Percentiles rank a stretch among this genome's conserved stretches.
phyloP scores from a whole-genome alignment of 2,888 invertebrate genomes.

The Tiphia femorata region DNA sequence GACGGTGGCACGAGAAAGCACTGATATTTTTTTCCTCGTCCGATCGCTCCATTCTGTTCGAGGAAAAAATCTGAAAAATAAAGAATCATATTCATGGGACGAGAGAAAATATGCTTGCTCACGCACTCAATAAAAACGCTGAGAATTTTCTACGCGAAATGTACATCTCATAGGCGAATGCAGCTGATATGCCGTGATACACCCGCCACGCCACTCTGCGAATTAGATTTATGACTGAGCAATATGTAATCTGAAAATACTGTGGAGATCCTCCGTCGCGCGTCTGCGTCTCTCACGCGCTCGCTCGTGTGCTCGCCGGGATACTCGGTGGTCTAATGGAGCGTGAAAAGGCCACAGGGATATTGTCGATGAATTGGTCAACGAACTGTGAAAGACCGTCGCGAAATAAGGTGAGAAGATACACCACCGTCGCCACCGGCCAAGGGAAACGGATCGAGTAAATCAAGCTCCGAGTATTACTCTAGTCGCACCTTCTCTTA shows the following conservation, averaged over 20 bases:
- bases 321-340: slow-evolving; percentile 39
- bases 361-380: slow-evolving; percentile 24
- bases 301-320: slow-evolving; percentile 14
- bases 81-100: no score
- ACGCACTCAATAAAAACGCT: no score
- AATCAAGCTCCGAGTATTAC: no score
- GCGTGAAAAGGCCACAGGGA: slow-evolving; percentile 34
- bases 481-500: no score
- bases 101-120: no score
- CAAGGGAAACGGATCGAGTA: slow-evolving; percentile 23
- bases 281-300: neutral
- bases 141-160: no score
- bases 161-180: slow-evolving; percentile 4
- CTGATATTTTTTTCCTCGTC: no score
- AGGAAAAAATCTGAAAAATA: no score
- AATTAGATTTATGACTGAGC: slow-evolving; percentile 23
- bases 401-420: slow-evolving; percentile 30
- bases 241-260: slow-evolving; percentile 2
- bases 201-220: neutral
- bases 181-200: neutral
- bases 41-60: no score
- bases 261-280: neutral
- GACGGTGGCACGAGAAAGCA: no score
- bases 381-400: slow-evolving; percentile 34
- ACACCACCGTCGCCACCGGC: no score